Percentiles rank a stretch among this genome's conserved stretches.
phyloP scores from a whole-genome alignment of 2,888 invertebrate genomes.

The Blastobasis lacticolella region DNA sequence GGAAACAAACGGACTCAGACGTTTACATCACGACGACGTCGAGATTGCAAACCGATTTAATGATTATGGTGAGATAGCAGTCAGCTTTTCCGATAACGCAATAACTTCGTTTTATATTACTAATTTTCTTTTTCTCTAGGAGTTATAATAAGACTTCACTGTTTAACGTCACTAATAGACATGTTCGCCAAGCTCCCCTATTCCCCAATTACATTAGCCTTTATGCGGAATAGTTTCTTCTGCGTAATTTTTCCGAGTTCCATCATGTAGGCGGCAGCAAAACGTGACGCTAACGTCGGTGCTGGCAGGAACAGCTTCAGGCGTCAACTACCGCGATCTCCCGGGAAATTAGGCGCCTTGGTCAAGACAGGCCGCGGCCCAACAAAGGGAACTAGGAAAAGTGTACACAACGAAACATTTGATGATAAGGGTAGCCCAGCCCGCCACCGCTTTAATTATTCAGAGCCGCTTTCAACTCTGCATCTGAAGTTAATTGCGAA shows the following conservation, averaged over 20 bases:
- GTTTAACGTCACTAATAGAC: no score
- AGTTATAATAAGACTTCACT: no score
- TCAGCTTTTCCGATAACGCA: no score
- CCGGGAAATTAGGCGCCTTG: slow-evolving; percentile 5
- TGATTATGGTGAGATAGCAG: slow-evolving; percentile 51
- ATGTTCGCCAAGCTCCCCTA: no score
- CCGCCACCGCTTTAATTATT: slow-evolving; percentile 50
- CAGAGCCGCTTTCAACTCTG: slow-evolving; percentile 47
- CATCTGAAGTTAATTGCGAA: slow-evolving; percentile 49
- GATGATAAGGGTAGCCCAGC: slow-evolving; percentile 48
- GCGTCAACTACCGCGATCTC: not conserved
- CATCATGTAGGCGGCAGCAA: no score
- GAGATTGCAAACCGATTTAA: slow-evolving; percentile 50
- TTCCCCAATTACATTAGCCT: no score
- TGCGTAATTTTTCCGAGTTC: no score
- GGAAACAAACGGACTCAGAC: slow-evolving; percentile 53
- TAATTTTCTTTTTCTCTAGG: no score
- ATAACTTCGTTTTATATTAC: no score
- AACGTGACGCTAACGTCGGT: no score
- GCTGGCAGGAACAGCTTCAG: no score
- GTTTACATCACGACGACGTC: slow-evolving; percentile 48
- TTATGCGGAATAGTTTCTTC: no score
- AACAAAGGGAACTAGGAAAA: slow-evolving; percentile 44
- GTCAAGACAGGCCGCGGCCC: not conserved
- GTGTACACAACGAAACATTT: slow-evolving; percentile 40